Evolutionary conservation across 2,888 invertebrate species (phyloP).

Genomic region (Pilophorus perplexus): DNA sequence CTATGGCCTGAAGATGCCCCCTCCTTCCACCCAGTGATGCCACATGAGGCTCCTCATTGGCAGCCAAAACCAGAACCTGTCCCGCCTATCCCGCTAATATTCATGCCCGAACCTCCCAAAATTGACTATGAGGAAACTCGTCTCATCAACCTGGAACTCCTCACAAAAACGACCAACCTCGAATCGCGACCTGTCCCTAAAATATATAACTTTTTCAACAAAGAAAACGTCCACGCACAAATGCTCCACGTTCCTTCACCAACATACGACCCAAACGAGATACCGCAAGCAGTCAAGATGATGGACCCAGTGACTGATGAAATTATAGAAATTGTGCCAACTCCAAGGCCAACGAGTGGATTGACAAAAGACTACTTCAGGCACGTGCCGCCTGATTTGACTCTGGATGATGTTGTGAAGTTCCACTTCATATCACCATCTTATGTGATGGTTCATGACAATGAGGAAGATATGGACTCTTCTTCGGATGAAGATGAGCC

Average conservation of each 20-base stretch:
- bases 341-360: conserved; percentile 12
- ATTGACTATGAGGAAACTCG: background rate
- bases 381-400: background rate
- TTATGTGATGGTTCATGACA: conserved; percentile 10
- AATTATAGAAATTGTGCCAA: conserved; percentile 12
- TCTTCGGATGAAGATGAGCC: background rate
- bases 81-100: background rate
- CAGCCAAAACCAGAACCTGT: background rate
- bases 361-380: conserved; percentile 15
- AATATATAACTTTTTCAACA: conserved; percentile 4
- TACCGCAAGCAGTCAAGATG: conserved; percentile 1
- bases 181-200: background rate
- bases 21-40: background rate
- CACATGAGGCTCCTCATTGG: background rate
- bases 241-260: background rate
- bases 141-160: background rate
- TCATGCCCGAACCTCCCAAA: background rate
- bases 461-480: background rate
- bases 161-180: conserved; percentile 2
- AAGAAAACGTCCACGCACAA: background rate
- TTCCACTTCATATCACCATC: background rate
- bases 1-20: background rate
- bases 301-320: conserved; percentile 7
- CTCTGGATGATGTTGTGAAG: background rate
- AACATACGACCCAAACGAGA: conserved; percentile 7